A percentile compares a stretch with the other conserved stretches of the same genome.
Conservation (phyloP, 2,113 vertebrate species). For the Hippocampus abdominalis region DNA sequence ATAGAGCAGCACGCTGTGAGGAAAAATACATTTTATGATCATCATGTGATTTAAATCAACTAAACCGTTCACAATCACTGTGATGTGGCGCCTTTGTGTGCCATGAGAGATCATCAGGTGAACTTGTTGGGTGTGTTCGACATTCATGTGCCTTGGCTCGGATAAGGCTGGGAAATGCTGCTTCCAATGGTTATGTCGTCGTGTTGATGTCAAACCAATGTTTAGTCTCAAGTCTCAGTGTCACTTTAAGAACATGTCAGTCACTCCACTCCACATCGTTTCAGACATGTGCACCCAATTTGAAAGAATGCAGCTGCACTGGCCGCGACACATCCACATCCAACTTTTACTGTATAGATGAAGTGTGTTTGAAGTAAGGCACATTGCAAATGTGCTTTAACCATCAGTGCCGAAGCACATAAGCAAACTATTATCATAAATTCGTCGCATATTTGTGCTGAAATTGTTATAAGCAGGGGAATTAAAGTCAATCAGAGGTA, state of each 20-base stretch:
- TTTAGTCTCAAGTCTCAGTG: slow-evolving; percentile 11
- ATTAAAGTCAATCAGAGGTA: slow-evolving; percentile 27
- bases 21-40: too few relatives aligned
- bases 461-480: slow-evolving; percentile 4
- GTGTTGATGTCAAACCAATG: neutral
- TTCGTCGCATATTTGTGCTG: neutral
- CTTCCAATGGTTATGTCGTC: neutral
- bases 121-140: neutral
- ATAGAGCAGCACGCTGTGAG: too few relatives aligned
- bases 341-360: slow-evolving; percentile 20
- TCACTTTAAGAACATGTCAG: slow-evolving; percentile 23
- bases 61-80: neutral
- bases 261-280: slow-evolving; percentile 29
- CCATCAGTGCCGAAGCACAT: slow-evolving; percentile 1
- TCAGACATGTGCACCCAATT: slow-evolving; percentile 34
- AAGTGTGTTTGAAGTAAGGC: slow-evolving; percentile 25
- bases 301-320: slow-evolving; percentile 28
- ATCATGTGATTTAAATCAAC: too few relatives aligned
- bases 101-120: neutral
- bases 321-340: neutral
- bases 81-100: too few relatives aligned
- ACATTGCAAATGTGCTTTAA: slow-evolving; percentile 22
- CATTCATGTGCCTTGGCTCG: neutral
- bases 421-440: slow-evolving; percentile 3
- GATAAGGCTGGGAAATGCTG: neutral